A percentile compares a stretch with the other conserved stretches of the same genome.
Conservation (phyloP, 2,888 invertebrate species). For the Zele albiditarsus region DNA sequence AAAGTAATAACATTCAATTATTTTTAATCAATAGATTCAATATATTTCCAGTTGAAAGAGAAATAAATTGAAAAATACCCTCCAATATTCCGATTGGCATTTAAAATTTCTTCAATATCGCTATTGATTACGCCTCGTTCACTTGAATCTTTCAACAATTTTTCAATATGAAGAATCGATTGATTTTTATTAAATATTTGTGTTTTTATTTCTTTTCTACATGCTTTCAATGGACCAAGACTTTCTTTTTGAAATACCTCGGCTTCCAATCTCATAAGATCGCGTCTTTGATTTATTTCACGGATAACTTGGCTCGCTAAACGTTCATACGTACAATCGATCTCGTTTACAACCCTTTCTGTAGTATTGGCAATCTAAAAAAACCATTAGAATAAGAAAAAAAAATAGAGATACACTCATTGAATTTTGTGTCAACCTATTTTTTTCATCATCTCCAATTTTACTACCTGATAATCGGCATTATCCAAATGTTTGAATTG, state of each 20-base stretch:
- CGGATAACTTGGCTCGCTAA: conserved; percentile 52
- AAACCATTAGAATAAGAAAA: conserved; percentile 21
- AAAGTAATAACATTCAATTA: background rate
- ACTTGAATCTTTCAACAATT: conserved; percentile 63
- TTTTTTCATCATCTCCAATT: background rate
- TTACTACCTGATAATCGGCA: conserved; percentile 57
- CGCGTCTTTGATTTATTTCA: conserved; percentile 56
- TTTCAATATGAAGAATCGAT: conserved; percentile 48
- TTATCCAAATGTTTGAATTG: conserved; percentile 56
- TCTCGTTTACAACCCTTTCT: conserved; percentile 51
- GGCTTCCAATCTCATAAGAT: conserved; percentile 55
- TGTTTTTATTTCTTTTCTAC: conserved; percentile 67
- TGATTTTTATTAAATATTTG: conserved; percentile 58
- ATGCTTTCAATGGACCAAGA: conserved; percentile 70
- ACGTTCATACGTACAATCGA: conserved; percentile 56
- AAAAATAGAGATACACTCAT: background rate
- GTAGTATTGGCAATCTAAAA: conserved; percentile 55
- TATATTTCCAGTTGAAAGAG: background rate
- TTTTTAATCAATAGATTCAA: background rate
- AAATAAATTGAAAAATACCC: conserved; percentile 56
- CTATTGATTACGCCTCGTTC: conserved; percentile 57
- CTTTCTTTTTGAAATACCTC: conserved; percentile 64
- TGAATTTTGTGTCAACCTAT: background rate
- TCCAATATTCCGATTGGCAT: conserved; percentile 64
- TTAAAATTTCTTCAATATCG: conserved; percentile 59